Evolutionary conservation across 2,888 invertebrate species (phyloP).

Genomic region (Orthosia gracilis): DNA sequence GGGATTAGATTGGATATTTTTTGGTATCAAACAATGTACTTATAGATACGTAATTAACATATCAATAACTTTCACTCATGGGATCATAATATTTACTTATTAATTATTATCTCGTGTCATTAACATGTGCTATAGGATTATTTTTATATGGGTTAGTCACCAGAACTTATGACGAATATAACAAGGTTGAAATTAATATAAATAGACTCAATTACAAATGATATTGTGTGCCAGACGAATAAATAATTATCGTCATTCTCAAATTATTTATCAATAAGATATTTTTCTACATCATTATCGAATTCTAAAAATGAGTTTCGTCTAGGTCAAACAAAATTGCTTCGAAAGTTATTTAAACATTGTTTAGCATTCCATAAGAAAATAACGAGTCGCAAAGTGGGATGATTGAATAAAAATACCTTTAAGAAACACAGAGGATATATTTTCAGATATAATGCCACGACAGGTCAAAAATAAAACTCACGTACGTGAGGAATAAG

Average conservation of each 20-base stretch:
- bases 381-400: neutral
- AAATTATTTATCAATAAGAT: slow-evolving; percentile 4
- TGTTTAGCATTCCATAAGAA: neutral
- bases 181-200: slow-evolving; percentile 7
- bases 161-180: slow-evolving; percentile 20
- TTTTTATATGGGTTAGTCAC: neutral
- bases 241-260: slow-evolving; percentile 7
- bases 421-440: slow-evolving; percentile 90
- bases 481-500: slow-evolving; percentile 86
- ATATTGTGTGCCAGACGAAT: neutral
- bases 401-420: slow-evolving; percentile 74
- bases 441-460: slow-evolving; percentile 90
- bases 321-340: neutral
- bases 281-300: neutral
- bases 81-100: slow-evolving; percentile 60
- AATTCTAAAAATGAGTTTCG: neutral
- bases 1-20: slow-evolving; percentile 67
- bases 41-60: slow-evolving; percentile 54
- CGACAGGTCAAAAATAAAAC: slow-evolving; percentile 90
- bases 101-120: slow-evolving; percentile 35
- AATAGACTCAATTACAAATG: neutral
- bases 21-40: slow-evolving; percentile 53
- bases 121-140: slow-evolving; percentile 13
- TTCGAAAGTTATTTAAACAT: slow-evolving; percentile 7
- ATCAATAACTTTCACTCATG: slow-evolving; percentile 48